Base-by-base conservation (phyloP, 2,797 vertebrate genomes). In the Alosa sapidissima region DNA sequence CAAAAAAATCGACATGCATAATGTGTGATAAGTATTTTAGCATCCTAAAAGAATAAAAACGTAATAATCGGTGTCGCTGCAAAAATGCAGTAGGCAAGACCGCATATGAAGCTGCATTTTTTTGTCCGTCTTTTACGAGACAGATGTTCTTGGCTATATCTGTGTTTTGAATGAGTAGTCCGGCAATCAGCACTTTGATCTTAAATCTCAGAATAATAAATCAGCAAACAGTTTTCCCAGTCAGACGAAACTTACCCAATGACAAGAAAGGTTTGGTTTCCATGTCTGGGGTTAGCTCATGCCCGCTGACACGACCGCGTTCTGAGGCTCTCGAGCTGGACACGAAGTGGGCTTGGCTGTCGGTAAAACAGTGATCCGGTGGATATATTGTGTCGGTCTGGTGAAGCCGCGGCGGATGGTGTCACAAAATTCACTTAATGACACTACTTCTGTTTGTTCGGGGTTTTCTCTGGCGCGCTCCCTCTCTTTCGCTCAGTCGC, bases 251-350 rank as follows among this genome's bases (percentile, higher is more conserved):
- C 97, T 98, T 93, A 98, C 97, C 97, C 95, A 98, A 93, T 91
- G 97, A 97, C 95, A 98, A 93, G 96, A 98, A 98, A 86, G 97
- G 97, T 95, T 98, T 98, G 94, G 97, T 98, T 94, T 98, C 97
- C 97, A 98, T 98, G 90, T 93, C 95, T 90, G 94, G 87, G 91
- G 92, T 95, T 96, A 97, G 96, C 96, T 97, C 97, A 97, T 97
- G 95, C 96, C 96, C 94, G 94, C 95, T 92, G 93, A 91, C 90
- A 87, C 91, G 85, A 90, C 88, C 91, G 91, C 90, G 91, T 91
- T 91, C 41, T 88, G 89, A 36, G 92, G 91, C 91, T 87, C 86
- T 85, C 89, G 81, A 89, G 89, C 88, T 86, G 89, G 85, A 85
- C 90, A 87, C 86, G 88, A 84, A 65, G 85, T 82, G 81, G 62